phyloP scores from a whole-genome alignment of 2,888 invertebrate genomes.

The Trileptium ribeirensis region DNA sequence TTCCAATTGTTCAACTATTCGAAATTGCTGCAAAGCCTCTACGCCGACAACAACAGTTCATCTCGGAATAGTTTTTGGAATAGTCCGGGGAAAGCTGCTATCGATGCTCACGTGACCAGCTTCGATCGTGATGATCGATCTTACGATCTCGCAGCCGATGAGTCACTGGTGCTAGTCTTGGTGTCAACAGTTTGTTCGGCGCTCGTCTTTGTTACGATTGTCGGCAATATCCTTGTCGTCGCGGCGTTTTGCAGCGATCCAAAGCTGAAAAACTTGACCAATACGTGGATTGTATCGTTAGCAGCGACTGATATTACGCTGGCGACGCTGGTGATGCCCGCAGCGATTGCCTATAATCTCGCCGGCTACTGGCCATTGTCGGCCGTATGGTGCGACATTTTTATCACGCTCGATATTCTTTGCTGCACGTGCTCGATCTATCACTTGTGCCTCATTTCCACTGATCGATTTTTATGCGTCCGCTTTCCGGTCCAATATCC shows the following conservation, averaged over 20 bases:
- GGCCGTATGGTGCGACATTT: slow-evolving; percentile 21
- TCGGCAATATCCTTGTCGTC: slow-evolving; percentile 26
- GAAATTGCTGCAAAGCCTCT: too few species aligned
- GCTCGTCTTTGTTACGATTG: slow-evolving; percentile 13
- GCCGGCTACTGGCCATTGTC: slow-evolving; percentile 22
- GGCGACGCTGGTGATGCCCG: slow-evolving; percentile 24
- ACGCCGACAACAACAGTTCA: too few species aligned
- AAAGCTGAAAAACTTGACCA: slow-evolving; percentile 23
- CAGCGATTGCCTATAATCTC: slow-evolving; percentile 5
- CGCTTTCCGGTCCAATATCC: slow-evolving; percentile 25
- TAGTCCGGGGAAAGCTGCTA: too few species aligned
- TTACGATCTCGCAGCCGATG: too few species aligned
- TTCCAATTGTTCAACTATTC: too few species aligned
- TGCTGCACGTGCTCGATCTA: slow-evolving; percentile 29
- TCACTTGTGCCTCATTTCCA: slow-evolving; percentile 24
- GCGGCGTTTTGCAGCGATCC: slow-evolving; percentile 22
- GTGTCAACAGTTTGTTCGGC: background rate
- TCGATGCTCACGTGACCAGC: too few species aligned
- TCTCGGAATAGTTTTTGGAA: too few species aligned
- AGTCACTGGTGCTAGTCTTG: too few species aligned
- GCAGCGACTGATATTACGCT: slow-evolving; percentile 26
- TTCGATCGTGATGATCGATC: too few species aligned
- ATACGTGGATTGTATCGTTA: slow-evolving; percentile 28
- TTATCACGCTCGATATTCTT: slow-evolving; percentile 25
- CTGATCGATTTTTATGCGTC: slow-evolving; percentile 28